Evolutionary conservation across 2,113 vertebrate genomes (phyloP), one percentile per base, ranked within the genome.

Genomic region (Nycticebus coucang): DNA sequence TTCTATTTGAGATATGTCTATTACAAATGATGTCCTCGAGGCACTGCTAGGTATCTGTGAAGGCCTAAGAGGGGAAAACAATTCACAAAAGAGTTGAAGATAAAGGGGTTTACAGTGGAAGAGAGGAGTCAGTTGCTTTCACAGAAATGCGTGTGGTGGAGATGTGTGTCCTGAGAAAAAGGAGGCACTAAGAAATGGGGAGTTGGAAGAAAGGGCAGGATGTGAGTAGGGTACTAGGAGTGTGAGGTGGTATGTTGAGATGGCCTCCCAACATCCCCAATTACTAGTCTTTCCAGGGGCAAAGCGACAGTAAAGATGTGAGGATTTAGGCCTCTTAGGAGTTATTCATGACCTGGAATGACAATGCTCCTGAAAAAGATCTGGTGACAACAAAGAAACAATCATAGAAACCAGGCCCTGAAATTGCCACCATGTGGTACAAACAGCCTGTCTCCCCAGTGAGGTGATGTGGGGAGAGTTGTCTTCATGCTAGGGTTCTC

Each of bases 401-500:
- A 4, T 35, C 28, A 26, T 64, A 55, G 69, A 85, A 92, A 75
- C 22, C 28, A 66, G 45, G 78, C 30, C 30, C 30, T 78, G 37
- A 18, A 77, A 69, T 11, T 75, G 4, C 53, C 21, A 33, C 10
- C 21, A 4, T 12, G n/a, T 18, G 22, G 30, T 35, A 37, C 62
- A 64, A 78, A 86, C 2, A 69, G 7, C 41, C 15, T 21, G 41
- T 72, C 22, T 83, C 2, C 45, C 21, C 64, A 26, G 18, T 21
- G 28, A 13, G 13, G 35, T 50, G 33, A 75, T 64, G 1, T 0
- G 8, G 0, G 59, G 17, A 74, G 6, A 5, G 28, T 3, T 33
- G 0, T 72, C 6, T 69, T 35, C 22, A 26, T 0, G 21, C 18
- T 2, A n/a, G 4, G 0, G 2, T 64, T 33, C 15, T n/a, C 35